Percentiles rank a stretch among this genome's conserved stretches.
Evolutionary conservation across 2,888 invertebrate genomes (phyloP).

Genomic region (Clepsis dumicolana): DNA sequence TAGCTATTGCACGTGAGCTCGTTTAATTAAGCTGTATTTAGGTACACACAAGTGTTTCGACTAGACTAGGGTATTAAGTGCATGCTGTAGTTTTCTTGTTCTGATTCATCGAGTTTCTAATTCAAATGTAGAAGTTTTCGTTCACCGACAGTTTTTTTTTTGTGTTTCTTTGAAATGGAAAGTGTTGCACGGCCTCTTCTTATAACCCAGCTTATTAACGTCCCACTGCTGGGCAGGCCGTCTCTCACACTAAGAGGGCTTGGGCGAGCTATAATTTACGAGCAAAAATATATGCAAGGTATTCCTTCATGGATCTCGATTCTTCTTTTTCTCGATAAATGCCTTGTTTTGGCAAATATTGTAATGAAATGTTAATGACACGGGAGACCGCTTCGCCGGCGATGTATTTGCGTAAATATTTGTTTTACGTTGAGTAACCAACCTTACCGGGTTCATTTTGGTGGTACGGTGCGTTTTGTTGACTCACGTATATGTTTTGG

Average conservation of each 20-base stretch:
- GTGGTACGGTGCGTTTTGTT: conserved; percentile 15
- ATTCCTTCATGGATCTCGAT: neutral
- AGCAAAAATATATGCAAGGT: too few species aligned
- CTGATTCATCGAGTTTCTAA: neutral
- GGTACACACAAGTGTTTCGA: conserved; percentile 12
- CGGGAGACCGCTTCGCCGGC: conserved; percentile 5
- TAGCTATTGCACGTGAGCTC: conserved; percentile 18
- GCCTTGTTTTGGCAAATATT: conserved; percentile 1
- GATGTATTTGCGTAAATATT: conserved; percentile 28
- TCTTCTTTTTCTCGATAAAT: neutral
- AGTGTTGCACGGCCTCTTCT: too few species aligned
- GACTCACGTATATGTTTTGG: conserved; percentile 11
- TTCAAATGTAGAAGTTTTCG: neutral
- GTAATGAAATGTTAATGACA: conserved; percentile 13
- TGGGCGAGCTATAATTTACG: too few species aligned
- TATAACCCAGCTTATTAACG: too few species aligned
- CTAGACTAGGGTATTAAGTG: neutral
- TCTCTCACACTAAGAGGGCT: too few species aligned
- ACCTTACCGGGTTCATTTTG: conserved; percentile 15
- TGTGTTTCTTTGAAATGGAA: neutral
- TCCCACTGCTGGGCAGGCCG: too few species aligned
- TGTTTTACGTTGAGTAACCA: conserved; percentile 16
- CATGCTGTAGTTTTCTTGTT: neutral
- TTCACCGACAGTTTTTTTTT: neutral
- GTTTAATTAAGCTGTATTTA: conserved; percentile 29